Base-by-base conservation (phyloP, 2,888 invertebrate species). In the Epirrhoe tristata region DNA sequence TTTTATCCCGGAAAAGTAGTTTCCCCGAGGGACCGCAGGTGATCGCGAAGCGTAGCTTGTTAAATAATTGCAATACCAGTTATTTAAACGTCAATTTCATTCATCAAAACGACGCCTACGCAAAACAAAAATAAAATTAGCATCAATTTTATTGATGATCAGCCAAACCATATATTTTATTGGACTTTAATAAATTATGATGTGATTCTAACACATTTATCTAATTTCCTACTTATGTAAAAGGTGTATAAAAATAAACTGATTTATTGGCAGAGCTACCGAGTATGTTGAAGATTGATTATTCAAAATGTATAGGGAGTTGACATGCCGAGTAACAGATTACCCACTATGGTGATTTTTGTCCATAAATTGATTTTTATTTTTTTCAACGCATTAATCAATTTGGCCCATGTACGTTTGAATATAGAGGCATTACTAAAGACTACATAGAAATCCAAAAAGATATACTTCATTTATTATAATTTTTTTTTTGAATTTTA, bases 141-240 rank as follows among this genome's bases (percentile, higher is more conserved):
- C 64, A 69, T 63, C 63, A 64, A 71, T 72, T 71, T 77, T 74
- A 78, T 76, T 73, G 72, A 73, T 75, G 67, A 67, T 67, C 54
- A 63, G 63, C 61, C 60, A 32, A 56, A 54, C 58, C 51, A 48
- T 73, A 71, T 73, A 74, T 73, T 66, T 55, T 31, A 69, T 51
- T 50, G 16, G 53, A 48, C 55, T 63, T 61, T 39, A 65, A 62
- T 69, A 65, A 67, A 67, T 67, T 67, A 67, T 34, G 43, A 32
- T 52, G n/a, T 17, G 60, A 46, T 67, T 59, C 48, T 61, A 63
- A 62, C 70, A 63, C 59, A 43, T 67, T 59, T 17, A 46, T 54
- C 39, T 39, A 58, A 58, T 66, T 52, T 58, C 16, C n/a, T 53
- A 52, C 56, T 54, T 63, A 17, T 54, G 54, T n/a, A 50, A 17